A percentile compares a stretch with the other conserved stretches of the same genome.
Evolutionary conservation across 1,140 invertebrate genomes (phyloP).

Genomic region (Globodera rostochiensis): DNA sequence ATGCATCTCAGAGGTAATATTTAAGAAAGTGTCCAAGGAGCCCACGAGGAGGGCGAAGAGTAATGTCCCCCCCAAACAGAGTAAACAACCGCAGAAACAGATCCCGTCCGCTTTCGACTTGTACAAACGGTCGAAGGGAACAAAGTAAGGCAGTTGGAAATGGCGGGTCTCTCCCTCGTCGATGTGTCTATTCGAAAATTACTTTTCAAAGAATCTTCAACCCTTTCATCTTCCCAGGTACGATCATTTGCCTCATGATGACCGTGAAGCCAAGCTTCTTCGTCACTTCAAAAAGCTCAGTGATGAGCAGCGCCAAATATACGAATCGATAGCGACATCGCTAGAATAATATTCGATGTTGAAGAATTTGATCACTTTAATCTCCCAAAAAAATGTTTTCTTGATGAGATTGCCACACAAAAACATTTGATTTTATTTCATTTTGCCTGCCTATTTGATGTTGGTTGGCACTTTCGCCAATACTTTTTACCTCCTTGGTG

Average conservation of each 20-base stretch:
- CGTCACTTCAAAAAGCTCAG: conserved; percentile 35
- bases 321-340: conserved; percentile 3
- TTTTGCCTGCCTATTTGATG: conserved; percentile 5
- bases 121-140: conserved; percentile 1
- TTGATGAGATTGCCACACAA: background rate
- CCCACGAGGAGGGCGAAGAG: background rate
- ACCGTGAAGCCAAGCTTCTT: conserved; percentile 13
- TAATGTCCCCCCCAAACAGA: background rate
- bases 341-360: conserved; percentile 3
- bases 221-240: conserved; percentile 17
- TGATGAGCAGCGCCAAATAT: conserved; percentile 17
- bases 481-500: conserved; percentile 2
- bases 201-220: background rate
- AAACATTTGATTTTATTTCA: background rate
- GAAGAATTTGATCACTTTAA: background rate
- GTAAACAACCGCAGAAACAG: background rate
- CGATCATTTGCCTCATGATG: background rate
- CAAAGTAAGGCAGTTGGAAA: background rate
- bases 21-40: background rate
- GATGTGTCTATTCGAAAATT: too few species aligned
- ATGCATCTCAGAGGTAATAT: background rate
- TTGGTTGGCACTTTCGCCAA: background rate
- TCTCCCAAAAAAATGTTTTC: conserved; percentile 3
- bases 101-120: background rate
- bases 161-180: background rate